These are phyloP conservation scores for Phragmatobia fuliginosa DNA, from an alignment of 2,888 invertebrate species.

Conservation along the genomic window DNA sequence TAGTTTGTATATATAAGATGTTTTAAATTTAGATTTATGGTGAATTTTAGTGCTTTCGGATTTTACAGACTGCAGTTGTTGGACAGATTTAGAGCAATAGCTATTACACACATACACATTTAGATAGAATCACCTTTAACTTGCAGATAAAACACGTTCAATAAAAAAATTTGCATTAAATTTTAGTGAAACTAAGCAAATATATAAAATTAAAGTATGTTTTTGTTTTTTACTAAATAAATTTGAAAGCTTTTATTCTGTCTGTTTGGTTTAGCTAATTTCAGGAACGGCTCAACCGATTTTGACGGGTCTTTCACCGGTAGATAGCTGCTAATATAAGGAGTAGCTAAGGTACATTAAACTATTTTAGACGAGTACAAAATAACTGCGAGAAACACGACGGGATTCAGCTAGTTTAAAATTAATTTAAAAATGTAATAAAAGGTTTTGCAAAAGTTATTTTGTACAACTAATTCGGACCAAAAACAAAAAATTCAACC, in stretches of 20 bases:
- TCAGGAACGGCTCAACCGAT: too few relatives aligned
- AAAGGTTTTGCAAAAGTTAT: not conserved
- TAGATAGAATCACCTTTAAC: not conserved
- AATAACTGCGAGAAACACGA: too few relatives aligned
- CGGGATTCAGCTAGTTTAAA: too few relatives aligned
- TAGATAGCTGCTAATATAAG: too few relatives aligned
- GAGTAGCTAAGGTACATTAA: too few relatives aligned
- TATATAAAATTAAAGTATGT: too few relatives aligned
- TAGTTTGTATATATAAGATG: slow-evolving; percentile 8
- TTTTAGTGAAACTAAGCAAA: too few relatives aligned
- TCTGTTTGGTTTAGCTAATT: too few relatives aligned
- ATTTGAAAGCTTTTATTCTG: too few relatives aligned
- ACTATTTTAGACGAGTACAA: too few relatives aligned
- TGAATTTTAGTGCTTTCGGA: not conserved
- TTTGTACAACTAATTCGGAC: not conserved
- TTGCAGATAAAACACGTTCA: not conserved
- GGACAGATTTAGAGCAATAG: not conserved
- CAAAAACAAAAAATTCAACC: not conserved
- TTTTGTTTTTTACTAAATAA: too few relatives aligned
- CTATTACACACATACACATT: not conserved
- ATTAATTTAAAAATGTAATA: not conserved
- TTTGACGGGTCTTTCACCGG: too few relatives aligned
- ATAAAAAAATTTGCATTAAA: not conserved
- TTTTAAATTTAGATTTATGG: slow-evolving; percentile 1
- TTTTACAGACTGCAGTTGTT: not conserved